These are phyloP conservation scores for Micrastur ruficollis DNA, from an alignment of 2,797 vertebrate species.

Conservation along the genomic window DNA sequence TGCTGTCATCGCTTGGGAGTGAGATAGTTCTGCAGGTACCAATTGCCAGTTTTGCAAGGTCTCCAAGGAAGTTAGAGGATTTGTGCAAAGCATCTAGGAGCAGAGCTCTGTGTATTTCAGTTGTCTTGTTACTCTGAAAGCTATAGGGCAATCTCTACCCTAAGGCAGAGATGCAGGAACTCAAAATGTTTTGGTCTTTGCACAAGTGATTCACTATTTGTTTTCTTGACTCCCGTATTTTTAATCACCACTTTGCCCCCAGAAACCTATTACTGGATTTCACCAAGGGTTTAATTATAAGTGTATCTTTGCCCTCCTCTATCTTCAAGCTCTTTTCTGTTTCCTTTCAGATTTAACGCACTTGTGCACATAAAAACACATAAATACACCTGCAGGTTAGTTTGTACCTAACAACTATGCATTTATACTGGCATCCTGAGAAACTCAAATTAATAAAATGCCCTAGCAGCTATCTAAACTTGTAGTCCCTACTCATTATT, in stretches of 20 bases:
- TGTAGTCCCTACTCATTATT: neutral
- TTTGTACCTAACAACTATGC: neutral
- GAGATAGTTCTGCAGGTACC: neutral
- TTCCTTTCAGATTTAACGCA: neutral
- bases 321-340: neutral
- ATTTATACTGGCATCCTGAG: neutral
- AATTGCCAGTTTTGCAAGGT: neutral
- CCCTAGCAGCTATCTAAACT: neutral
- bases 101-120: neutral
- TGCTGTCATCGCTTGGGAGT: neutral
- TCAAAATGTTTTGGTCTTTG: neutral
- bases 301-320: neutral
- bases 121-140: neutral
- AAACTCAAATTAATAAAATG: neutral
- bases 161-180: neutral
- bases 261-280: neutral
- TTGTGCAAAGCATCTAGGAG: neutral
- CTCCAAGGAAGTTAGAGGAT: neutral
- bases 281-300: conserved; percentile 7
- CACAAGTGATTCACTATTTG: neutral
- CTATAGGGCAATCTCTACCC: neutral
- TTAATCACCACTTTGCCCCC: neutral
- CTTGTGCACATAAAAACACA: neutral
- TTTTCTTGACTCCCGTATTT: neutral
- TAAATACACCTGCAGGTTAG: neutral